Evolutionary conservation across 2,797 vertebrate species (phyloP).

Genomic region (Pangasius macronema): DNA sequence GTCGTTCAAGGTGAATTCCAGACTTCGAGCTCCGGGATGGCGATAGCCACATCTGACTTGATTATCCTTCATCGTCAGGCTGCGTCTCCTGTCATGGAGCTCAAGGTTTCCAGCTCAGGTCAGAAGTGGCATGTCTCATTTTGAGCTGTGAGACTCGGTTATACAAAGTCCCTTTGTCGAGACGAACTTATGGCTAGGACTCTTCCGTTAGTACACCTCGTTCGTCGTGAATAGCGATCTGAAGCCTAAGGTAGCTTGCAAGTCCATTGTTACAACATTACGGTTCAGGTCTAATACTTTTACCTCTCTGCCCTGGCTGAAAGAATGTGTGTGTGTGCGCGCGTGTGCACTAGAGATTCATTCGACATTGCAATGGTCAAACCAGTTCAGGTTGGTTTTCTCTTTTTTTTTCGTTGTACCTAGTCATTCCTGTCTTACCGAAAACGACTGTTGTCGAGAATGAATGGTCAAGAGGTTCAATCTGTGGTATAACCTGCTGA

Average conservation of each 20-base stretch:
- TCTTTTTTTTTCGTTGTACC: too few species aligned
- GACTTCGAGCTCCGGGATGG: background rate
- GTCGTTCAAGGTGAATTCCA: background rate
- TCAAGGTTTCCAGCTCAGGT: background rate
- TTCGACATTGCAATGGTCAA: background rate
- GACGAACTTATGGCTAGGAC: too few species aligned
- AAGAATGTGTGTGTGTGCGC: background rate
- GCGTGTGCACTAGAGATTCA: background rate
- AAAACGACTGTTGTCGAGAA: too few species aligned
- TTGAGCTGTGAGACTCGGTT: background rate
- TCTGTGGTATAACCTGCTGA: too few species aligned
- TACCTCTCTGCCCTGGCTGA: background rate
- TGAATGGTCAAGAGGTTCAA: too few species aligned
- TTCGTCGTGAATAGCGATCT: background rate
- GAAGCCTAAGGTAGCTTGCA: background rate
- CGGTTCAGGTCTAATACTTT: background rate
- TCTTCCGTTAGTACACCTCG: too few species aligned
- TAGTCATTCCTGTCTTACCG: too few species aligned
- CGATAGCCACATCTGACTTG: background rate
- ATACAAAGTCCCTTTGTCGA: too few species aligned
- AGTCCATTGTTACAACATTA: background rate
- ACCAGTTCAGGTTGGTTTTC: background rate
- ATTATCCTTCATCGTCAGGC: background rate
- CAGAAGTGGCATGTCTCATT: background rate
- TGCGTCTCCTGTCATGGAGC: background rate